A percentile compares a stretch with the other conserved stretches of the same genome.
Evolutionary conservation across 2,113 vertebrate genomes (phyloP).

Genomic region (Theristicus caerulescens): DNA sequence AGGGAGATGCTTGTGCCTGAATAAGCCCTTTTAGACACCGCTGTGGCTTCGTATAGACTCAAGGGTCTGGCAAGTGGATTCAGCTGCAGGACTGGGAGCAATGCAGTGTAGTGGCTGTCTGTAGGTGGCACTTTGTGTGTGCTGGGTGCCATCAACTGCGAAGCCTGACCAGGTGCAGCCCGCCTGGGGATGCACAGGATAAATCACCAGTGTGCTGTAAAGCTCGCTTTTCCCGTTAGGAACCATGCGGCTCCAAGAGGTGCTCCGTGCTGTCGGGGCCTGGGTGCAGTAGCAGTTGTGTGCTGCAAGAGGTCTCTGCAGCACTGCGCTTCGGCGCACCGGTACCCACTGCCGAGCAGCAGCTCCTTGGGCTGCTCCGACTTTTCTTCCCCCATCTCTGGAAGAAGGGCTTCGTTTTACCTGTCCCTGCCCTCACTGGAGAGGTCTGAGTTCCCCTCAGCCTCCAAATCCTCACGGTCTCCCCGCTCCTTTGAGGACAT

Average conservation of each 20-base stretch:
- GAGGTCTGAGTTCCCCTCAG: background rate
- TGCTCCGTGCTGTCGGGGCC: fast-evolving
- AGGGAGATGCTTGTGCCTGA: background rate
- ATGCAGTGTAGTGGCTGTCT: background rate
- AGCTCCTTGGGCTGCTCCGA: fast-evolving
- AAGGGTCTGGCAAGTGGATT: background rate
- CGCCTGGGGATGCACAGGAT: fast-evolving
- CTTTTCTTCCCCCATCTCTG: background rate
- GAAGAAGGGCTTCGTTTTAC: background rate
- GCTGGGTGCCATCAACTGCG: background rate
- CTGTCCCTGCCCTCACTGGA: background rate
- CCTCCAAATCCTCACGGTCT: background rate
- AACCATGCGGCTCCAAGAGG: fast-evolving
- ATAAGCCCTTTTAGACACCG: fast-evolving
- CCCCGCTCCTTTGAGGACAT: background rate
- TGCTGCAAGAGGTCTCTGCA: slow-evolving; percentile 62
- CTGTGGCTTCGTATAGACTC: background rate
- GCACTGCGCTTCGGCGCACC: fast-evolving
- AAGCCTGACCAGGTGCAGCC: background rate
- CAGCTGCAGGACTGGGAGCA: background rate
- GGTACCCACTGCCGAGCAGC: background rate
- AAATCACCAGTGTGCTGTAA: background rate
- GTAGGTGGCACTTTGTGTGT: background rate
- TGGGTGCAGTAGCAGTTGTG: slow-evolving; percentile 3
- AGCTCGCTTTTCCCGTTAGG: fast-evolving